These are phyloP conservation scores for Knipowitschia caucasica DNA, from an alignment of 2,797 vertebrate genomes.

Conservation along the genomic window DNA sequence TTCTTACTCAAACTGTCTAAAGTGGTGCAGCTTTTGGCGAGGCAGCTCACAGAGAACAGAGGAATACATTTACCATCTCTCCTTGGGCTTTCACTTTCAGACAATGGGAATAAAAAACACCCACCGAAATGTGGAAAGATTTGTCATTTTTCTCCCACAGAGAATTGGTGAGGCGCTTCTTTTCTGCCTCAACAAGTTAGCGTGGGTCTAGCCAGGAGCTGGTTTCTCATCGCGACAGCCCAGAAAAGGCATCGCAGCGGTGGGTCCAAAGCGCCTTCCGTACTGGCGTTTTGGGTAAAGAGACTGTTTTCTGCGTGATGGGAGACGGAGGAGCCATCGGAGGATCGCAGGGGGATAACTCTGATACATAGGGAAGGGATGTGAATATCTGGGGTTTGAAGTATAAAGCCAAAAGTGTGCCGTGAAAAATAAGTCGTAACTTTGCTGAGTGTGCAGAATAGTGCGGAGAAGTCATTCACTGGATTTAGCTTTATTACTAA, in stretches of 20 bases:
- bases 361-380: neutral
- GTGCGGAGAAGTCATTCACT: neutral
- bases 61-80: neutral
- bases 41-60: neutral
- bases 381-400: too few relatives aligned
- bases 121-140: neutral
- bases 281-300: neutral
- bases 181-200: neutral
- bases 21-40: neutral
- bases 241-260: neutral
- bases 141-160: slow-evolving; percentile 2
- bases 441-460: neutral
- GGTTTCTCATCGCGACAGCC: neutral
- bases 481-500: too few relatives aligned
- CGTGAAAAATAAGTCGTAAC: neutral
- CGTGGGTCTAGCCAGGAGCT: neutral
- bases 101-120: neutral
- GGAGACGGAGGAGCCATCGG: neutral
- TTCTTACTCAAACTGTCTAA: neutral
- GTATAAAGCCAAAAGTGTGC: neutral
- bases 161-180: neutral
- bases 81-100: neutral
- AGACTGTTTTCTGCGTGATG: neutral
- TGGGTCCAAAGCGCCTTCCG: neutral
- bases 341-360: neutral